A percentile compares a stretch with the other conserved stretches of the same genome.
Conservation (phyloP, 2,888 invertebrate species). For the Danaus chrysippus region DNA sequence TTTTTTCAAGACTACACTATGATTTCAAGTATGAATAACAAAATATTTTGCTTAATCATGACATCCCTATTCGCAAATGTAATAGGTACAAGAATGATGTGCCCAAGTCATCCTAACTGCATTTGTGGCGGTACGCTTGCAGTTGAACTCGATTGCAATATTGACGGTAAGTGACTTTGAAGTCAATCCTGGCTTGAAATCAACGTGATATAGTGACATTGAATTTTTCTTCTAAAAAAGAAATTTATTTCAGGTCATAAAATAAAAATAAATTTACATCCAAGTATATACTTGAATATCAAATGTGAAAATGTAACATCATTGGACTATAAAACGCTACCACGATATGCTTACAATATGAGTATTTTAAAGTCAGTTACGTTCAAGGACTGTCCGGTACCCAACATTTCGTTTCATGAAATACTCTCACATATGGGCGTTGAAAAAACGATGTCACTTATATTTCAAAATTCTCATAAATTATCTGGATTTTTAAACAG, state of each 20-base stretch:
- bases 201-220: constrained; percentile 22
- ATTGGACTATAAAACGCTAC: constrained; percentile 67
- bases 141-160: constrained; percentile 71
- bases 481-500: constrained; percentile 77
- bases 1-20: constrained; percentile 25
- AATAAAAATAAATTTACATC: constrained; percentile 65
- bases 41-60: constrained; percentile 54
- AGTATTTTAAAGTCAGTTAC: constrained; percentile 68
- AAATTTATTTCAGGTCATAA: constrained; percentile 58
- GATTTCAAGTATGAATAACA: constrained; percentile 51
- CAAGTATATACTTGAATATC: constrained; percentile 65
- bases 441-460: constrained; percentile 71
- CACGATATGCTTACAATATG: constrained; percentile 65
- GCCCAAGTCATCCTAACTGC: constrained; percentile 73
- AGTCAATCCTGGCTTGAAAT: constrained; percentile 19
- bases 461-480: constrained; percentile 76
- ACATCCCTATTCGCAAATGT: constrained; percentile 59
- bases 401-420: constrained; percentile 70
- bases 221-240: background rate
- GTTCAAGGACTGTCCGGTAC: constrained; percentile 77
- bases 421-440: constrained; percentile 70
- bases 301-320: constrained; percentile 64
- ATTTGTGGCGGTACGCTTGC: constrained; percentile 70
- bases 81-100: constrained; percentile 62
- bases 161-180: constrained; percentile 68